Evolutionary conservation across 2,888 invertebrate species (phyloP), one percentile per base, ranked within the genome.

Genomic region (Scelioninae gen. 2): DNA sequence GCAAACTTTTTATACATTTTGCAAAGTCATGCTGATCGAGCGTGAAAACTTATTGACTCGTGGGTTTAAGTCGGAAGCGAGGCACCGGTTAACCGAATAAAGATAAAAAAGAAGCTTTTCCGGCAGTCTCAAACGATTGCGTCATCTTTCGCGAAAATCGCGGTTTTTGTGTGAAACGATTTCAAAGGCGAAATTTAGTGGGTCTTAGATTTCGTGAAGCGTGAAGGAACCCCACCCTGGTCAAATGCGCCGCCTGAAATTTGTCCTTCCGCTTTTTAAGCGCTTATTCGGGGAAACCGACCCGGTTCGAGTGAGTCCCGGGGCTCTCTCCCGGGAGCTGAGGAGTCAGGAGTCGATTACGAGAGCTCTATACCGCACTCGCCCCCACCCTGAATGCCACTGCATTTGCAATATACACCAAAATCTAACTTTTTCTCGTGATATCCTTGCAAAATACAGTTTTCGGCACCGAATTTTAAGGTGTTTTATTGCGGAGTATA

Each of bases 301-400:
- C 73, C 73, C 57, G 73, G 61, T 67, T 73, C 63, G 45, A 50
- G 73, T 43, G 68, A 68, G 57, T 73, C 73, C 68, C 68, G 63
- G 73, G 63, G 63, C 73, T 73, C 63, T 68, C 63, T 73, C 73
- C 73, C 73, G 73, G 73, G 68, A 73, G 63, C 73, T 67, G 63
- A 68, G 63, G 58, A 68, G 73, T 73, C 61, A 63, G 33, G 68
- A 73, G 73, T 73, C 73, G 73, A 68, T 73, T 73, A 68, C 63
- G 72, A 73, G 43, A 68, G 73, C 67, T 67, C 67, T 68, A 60
- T 61, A 67, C 61, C 61, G 55, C 65, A 43, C 57, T 43, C 50
- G 25, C 7, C 41, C 57, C 72, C 72, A 67, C 72, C 46, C 53
- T 16, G 2, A 10, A 50, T 45, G 41, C 61, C 18, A 41, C 61